Base-by-base conservation (phyloP, 2,888 invertebrate genomes). In the Idaea biselata region DNA sequence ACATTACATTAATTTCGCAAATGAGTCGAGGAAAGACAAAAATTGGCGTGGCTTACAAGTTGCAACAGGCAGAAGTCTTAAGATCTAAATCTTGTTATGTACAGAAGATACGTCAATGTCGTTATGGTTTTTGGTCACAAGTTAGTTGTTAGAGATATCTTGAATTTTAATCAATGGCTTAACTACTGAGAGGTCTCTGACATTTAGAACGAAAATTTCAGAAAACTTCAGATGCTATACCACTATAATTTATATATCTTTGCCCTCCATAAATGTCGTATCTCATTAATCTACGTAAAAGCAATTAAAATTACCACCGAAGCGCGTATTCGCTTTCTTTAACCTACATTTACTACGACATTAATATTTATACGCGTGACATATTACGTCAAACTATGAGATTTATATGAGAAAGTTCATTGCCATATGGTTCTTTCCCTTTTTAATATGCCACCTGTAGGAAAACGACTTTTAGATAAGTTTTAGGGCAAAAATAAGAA, bases 241-340 rank as follows among this genome's bases (percentile, higher is more conserved):
- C 44, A 44, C 8, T 44, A 25, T 44, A 44, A 44, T 14, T 44
- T 44, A 44, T 14, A 44, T 44, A 8, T 44, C 44, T 44, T 44
- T 44, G 44, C 8, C 44, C 11, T 44, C 44, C 44, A 44, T 44
- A 44, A 44, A 44, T 44, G 14, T 44, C 44, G 44, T 44, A 44
- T 44, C 44, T 44, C 44, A 44, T 44, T 44, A 44, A 44, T 44
- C 44, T 44, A 44, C 44, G 44, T 44, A 44, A 44, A 44, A 44
- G 44, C 44, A 44, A 44, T 44, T 44, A 44, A 44, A 44, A 11
- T 44, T 44, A 44, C 14, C 44, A 44, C 44, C 44, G 14, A 14
- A 44, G 44, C 44, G 44, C 31, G 59, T 14, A 58, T 57, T 63
- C 60, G 60, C 66, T 66, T 66, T 66, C 66, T 1, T 58, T 44